These are phyloP conservation scores for Oreochromis mossambicus DNA, from an alignment of 2,797 vertebrate genomes.

Conservation along the genomic window DNA sequence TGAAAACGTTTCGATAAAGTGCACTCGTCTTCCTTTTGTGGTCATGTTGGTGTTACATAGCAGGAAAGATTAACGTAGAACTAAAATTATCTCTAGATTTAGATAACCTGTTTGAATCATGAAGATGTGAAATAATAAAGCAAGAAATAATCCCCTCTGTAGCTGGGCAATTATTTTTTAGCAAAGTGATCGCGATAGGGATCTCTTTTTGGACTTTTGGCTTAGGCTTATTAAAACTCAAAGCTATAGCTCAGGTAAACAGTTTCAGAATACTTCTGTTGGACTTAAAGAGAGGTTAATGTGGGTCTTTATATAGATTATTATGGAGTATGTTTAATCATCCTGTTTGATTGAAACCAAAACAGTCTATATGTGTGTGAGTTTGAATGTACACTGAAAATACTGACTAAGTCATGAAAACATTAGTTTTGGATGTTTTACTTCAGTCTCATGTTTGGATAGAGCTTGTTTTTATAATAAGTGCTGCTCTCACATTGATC, in stretches of 20 bases:
- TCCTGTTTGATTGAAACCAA: neutral
- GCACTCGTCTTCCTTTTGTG: neutral
- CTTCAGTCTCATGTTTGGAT: neutral
- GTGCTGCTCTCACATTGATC: neutral
- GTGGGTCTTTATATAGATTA: neutral
- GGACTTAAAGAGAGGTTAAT: neutral
- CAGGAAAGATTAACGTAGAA: neutral
- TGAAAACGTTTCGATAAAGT: neutral
- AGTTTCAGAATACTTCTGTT: neutral
- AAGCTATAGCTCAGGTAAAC: neutral
- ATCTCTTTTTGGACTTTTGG: neutral
- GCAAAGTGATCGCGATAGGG: neutral
- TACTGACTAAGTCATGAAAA: neutral
- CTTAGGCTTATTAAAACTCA: neutral
- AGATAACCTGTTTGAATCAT: neutral
- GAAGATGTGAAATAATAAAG: neutral
- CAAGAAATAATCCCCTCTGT: neutral
- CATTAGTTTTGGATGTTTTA: neutral
- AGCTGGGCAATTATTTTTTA: neutral
- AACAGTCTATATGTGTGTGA: neutral
- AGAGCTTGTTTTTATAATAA: neutral
- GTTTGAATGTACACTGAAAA: neutral
- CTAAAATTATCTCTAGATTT: neutral
- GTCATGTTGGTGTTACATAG: neutral
- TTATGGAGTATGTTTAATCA: rapidly evolving